These are phyloP conservation scores for Ictalurus furcatus DNA, from an alignment of 2,113 vertebrate genomes.

Conservation along the genomic window DNA sequence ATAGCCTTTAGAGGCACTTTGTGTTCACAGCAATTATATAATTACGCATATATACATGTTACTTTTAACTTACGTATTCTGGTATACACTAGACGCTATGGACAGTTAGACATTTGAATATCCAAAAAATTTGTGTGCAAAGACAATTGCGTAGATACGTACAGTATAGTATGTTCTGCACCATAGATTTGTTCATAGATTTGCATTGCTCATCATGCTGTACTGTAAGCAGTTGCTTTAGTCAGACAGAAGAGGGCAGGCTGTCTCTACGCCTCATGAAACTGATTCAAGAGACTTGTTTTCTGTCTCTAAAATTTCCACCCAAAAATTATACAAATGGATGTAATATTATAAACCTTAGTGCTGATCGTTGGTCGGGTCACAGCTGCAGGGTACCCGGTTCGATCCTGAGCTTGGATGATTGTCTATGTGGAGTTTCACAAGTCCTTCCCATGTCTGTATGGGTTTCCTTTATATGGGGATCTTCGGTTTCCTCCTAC, in stretches of 20 bases:
- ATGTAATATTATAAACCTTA: background rate
- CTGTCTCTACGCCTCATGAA: background rate
- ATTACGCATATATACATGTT: background rate
- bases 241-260: conserved; percentile 28
- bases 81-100: background rate
- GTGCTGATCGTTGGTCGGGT: background rate
- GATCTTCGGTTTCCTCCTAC: background rate
- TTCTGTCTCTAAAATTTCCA: background rate
- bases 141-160: background rate
- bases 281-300: background rate
- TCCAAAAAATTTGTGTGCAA: background rate
- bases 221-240: background rate
- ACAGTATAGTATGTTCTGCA: background rate
- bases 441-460: background rate
- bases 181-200: background rate
- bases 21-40: background rate
- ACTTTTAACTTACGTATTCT: background rate
- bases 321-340: background rate
- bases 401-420: background rate
- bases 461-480: no score
- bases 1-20: background rate
- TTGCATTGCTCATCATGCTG: background rate
- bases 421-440: background rate
- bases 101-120: background rate
- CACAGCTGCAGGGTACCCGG: background rate